Conservation (phyloP, 2,113 vertebrate genomes). For the Brachypteracias leptosomus region DNA sequence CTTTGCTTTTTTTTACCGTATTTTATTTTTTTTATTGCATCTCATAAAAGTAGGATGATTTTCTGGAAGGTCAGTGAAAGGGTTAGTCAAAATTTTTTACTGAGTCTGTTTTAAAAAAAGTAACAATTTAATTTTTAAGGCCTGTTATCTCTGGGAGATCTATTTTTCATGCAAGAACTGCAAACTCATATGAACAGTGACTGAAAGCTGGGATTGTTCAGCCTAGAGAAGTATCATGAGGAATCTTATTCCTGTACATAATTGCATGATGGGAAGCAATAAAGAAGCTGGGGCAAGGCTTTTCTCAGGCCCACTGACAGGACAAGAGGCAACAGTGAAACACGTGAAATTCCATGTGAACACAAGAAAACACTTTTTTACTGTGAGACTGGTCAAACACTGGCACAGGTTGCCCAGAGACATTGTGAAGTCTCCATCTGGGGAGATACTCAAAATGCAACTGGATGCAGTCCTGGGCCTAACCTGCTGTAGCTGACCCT, state of each 20-base stretch:
- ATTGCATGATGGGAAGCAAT: neutral
- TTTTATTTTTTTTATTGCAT: neutral
- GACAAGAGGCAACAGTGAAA: neutral
- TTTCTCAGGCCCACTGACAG: neutral
- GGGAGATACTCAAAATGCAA: neutral
- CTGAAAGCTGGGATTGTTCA: neutral
- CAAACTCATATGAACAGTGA: neutral
- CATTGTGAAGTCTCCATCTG: neutral
- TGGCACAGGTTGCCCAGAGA: neutral
- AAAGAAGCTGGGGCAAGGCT: neutral
- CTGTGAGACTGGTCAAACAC: neutral
- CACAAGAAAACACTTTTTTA: neutral
- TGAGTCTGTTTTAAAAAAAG: neutral
- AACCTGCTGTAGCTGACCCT: neutral
- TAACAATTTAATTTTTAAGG: neutral
- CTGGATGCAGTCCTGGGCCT: neutral
- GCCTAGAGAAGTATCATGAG: neutral
- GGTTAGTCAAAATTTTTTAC: neutral
- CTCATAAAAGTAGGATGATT: neutral
- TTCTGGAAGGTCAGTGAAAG: neutral
- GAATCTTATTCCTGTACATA: neutral
- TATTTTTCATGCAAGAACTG: neutral
- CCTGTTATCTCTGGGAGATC: neutral
- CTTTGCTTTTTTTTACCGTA: no score
- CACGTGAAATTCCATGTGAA: neutral